These are phyloP conservation scores for Emesis russula DNA, from an alignment of 2,888 invertebrate species.

Conservation along the genomic window DNA sequence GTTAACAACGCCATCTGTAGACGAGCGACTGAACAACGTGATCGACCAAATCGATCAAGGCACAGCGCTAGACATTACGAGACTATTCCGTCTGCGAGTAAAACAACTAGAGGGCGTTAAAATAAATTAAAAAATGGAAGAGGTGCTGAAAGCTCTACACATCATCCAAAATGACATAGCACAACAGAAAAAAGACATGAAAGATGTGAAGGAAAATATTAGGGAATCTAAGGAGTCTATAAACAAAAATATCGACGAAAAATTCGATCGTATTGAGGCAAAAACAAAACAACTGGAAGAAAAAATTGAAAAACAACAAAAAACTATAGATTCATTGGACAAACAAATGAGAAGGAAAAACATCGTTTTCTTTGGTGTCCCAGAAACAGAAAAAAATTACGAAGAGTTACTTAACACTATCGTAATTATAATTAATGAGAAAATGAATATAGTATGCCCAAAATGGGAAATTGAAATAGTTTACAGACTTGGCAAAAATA, in stretches of 20 bases:
- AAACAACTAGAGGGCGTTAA: not conserved
- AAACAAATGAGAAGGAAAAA: slow-evolving; percentile 28
- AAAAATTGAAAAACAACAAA: slow-evolving; percentile 10
- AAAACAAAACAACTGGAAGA: slow-evolving; percentile 49
- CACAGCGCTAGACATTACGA: no score
- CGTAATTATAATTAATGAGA: no score
- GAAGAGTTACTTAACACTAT: not conserved
- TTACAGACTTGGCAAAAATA: no score
- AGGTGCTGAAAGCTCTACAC: slow-evolving; percentile 48
- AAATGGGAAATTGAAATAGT: no score
- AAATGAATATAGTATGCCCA: no score
- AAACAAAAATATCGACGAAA: slow-evolving; percentile 78
- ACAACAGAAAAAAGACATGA: slow-evolving; percentile 78
- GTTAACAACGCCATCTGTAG: no score
- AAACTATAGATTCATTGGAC: not conserved
- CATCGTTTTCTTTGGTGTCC: slow-evolving; percentile 11
- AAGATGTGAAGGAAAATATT: slow-evolving; percentile 64
- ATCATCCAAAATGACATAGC: slow-evolving; percentile 76
- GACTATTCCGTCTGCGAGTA: no score
- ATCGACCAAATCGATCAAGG: no score
- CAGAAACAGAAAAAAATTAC: not conserved
- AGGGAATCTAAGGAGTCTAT: slow-evolving; percentile 42
- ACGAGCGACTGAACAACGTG: no score
- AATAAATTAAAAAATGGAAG: slow-evolving; percentile 28
- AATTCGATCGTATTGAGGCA: slow-evolving; percentile 64